Conservation (phyloP, 2,113 vertebrate genomes). For the Brachypteracias leptosomus region DNA sequence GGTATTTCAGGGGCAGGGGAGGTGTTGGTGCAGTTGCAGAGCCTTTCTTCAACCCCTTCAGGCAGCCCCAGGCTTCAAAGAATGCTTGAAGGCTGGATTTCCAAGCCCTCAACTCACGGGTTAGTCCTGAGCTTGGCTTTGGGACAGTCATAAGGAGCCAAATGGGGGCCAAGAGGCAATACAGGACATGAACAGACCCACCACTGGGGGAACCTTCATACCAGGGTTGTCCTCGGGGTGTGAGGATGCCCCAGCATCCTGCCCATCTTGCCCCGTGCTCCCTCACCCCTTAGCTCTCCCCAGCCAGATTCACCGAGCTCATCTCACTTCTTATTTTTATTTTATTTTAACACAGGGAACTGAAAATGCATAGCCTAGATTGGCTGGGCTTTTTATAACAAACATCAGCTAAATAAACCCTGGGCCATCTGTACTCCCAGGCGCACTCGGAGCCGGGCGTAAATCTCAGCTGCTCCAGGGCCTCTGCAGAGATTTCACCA, state of each 20-base stretch:
- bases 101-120: not conserved
- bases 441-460: fast-evolving
- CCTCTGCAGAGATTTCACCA: not conserved
- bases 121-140: not conserved
- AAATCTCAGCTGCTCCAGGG: not conserved
- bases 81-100: not conserved
- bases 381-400: not conserved
- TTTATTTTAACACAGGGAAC: not conserved
- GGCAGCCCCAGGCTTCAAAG: not conserved
- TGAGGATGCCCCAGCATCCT: not conserved
- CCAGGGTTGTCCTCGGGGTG: fast-evolving
- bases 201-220: not conserved
- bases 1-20: fast-evolving
- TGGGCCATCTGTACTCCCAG: not conserved
- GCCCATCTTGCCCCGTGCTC: fast-evolving
- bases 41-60: fast-evolving
- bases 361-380: not conserved
- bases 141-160: not conserved
- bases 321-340: not conserved
- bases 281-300: not conserved
- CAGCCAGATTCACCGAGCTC: not conserved
- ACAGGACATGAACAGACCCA: not conserved
- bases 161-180: fast-evolving
- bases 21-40: not conserved
- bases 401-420: not conserved